Base-by-base conservation (phyloP, 2,797 vertebrate species). In the Clangula hyemalis region DNA sequence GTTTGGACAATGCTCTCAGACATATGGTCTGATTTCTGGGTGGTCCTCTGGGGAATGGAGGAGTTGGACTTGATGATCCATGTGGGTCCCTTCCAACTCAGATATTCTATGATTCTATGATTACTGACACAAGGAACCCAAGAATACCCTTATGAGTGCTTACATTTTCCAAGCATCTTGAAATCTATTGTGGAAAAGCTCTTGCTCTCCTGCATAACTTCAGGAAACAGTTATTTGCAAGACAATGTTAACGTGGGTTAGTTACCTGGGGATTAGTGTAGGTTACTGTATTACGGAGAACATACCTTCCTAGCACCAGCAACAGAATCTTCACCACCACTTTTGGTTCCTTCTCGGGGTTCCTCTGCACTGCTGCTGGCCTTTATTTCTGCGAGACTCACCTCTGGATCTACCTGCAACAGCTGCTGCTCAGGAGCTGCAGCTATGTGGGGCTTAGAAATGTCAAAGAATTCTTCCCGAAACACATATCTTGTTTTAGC, bases 391-490 rank as follows among this genome's bases (percentile, higher is more conserved):
- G 38, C 28, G 30, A 41, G 28, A 60, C 39, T 70, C 73, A 49
- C 54, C 39, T 86, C 83, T 84, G 60, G 17, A 41, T 82, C 80
- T 36, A 34, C 93, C 87, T 74, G 97, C 36, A 73, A 92, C 27
- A 65, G 70, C 71, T 88, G 96, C 36, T 90, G 54, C 61, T 57
- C 53, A 60, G 75, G 22, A 79, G 79, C 47, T 80, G 79, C 74
- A 81, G 70, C 83, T 66, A 96, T 97, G 71, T 98, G 96, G 38
- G 98, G 98, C 69, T 97, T 97, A 32, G 60, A 80, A 27, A 98
- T 10, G 5, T 97, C 81, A 91, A 99, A 99, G 89, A 98, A 98
- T 15, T 98, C 98, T 49, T 94, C 89, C 77, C 98, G 98, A 89
- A 99, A 99, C 56, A 94, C 14, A 0, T 98, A 98, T 61, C 75